Evolutionary conservation across 2,888 invertebrate genomes (phyloP), one percentile per base, ranked within the genome.

Genomic region (Caenorhabditis auriculariae): DNA sequence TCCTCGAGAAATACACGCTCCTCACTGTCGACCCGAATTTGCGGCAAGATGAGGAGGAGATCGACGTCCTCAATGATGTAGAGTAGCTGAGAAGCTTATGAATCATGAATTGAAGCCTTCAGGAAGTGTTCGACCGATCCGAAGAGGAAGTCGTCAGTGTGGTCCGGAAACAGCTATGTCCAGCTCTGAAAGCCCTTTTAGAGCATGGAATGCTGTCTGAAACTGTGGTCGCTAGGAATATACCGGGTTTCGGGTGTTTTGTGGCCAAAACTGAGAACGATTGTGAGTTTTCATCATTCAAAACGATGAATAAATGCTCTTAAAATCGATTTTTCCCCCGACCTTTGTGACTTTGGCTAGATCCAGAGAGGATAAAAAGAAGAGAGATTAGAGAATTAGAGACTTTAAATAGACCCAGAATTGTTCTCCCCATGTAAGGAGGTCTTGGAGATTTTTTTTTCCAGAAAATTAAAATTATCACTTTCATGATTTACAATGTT

Each of bases 91-190:
- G 35, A 17, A 24, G 9, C 26, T 29, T 41, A 15, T 49, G 29
- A 26, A 7, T 42, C 28, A 42, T 26, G 32, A 32, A 41, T 37
- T 26, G 15, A 41, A 37, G 43, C 27, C 44, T 49, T 52, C 21
- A 74, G 78, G 76, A 78, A 23, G 72, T 81, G 6, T 78, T 81
- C 53, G 77, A 74, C 28, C 51, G 66, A 49, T 86, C 87, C 68
- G 89, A 90, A 82, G 89, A 90, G 61, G 90, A 91, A 67, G 82
- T 98, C 46, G 91, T 92, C 0, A 88, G 89, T 23, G 89, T 90
- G 44, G 93, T 98, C 4, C 87, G 98, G 28, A 92, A 92, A 83
- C 91, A 93, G 77, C 86, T 98, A 53, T 89, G 93, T 17, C 87
- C 90, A n/a, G 90, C 93, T 48, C 85, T 98, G 64, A 87, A 92